These are phyloP conservation scores for Hydractinia echinata DNA, from an alignment of 30 jellyfish, hydroid and myxozoan species.

Conservation along the genomic window DNA sequence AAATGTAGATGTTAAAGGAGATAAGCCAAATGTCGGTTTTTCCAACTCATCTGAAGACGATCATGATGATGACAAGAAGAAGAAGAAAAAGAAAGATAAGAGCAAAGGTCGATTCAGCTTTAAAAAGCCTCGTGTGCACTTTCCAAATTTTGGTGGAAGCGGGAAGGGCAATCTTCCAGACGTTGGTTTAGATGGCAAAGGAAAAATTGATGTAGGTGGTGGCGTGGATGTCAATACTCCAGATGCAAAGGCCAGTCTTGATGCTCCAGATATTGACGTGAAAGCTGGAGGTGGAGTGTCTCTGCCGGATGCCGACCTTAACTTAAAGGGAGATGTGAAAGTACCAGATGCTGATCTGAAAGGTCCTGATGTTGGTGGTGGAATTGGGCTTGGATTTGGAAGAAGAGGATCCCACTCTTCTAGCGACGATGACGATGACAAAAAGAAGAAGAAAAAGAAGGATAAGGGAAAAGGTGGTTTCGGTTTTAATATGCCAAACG, in stretches of 20 bases:
- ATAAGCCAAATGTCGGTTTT: background rate
- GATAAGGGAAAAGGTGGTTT: conserved; percentile 21
- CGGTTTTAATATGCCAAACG: conserved; percentile 22
- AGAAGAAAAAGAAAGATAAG: conserved; percentile 9
- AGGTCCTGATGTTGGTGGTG: conserved; percentile 33
- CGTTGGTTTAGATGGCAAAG: background rate
- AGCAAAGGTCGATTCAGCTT: conserved; percentile 21
- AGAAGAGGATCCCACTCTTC: conserved; percentile 10
- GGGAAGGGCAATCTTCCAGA: conserved; percentile 26
- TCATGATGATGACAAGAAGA: background rate
- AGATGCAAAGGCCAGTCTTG: background rate
- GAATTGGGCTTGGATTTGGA: conserved; percentile 16
- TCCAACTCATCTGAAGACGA: conserved; percentile 1
- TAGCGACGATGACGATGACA: conserved; percentile 18
- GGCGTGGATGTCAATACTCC: conserved; percentile 12
- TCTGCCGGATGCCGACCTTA: conserved; percentile 12
- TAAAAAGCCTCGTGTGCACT: conserved; percentile 26
- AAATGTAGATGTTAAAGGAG: too few species aligned
- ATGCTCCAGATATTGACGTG: conserved; percentile 33
- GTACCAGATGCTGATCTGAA: conserved; percentile 7
- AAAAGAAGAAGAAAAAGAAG: conserved; percentile 16
- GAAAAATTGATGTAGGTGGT: background rate
- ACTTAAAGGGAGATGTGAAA: conserved; percentile 13
- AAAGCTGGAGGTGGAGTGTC: conserved; percentile 5
- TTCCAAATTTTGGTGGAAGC: conserved; percentile 23